A percentile compares a stretch with the other conserved stretches of the same genome.
Conservation (phyloP, 2,888 invertebrate genomes). For the Acholoe squamosa region DNA sequence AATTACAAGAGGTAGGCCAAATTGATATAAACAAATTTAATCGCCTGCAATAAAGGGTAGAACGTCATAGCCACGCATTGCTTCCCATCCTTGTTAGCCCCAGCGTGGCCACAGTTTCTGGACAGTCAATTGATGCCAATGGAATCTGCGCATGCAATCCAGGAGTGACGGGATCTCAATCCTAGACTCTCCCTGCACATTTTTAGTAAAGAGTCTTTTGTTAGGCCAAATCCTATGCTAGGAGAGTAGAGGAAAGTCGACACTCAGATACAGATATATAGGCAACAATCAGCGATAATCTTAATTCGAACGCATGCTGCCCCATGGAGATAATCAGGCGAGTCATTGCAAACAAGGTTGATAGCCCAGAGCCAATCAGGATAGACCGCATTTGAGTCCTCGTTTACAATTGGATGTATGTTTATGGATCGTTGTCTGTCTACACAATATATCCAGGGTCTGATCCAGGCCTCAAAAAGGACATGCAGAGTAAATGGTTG, state of each 20-base stretch:
- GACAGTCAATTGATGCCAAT: not conserved
- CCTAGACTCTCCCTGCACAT: not conserved
- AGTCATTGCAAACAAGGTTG: not conserved
- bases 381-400: not conserved
- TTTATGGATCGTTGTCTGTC: no score
- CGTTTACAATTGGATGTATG: not conserved
- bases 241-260: not conserved
- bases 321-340: not conserved
- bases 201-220: no score
- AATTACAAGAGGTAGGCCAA: no score
- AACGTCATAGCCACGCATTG: no score
- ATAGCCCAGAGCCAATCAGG: not conserved
- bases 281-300: not conserved
- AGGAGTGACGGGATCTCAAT: not conserved
- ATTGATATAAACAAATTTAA: no score
- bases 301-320: conserved; percentile 21
- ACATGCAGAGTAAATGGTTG: no score
- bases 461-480: no score
- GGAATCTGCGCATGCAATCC: not conserved
- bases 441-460: no score
- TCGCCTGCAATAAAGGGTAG: no score
- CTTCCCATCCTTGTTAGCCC: no score
- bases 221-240: not conserved
- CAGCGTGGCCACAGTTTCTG: not conserved
- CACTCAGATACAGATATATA: not conserved